A percentile compares a stretch with the other conserved stretches of the same genome.
These are phyloP conservation scores for Andrena bicolor DNA, from an alignment of 2,888 invertebrate species.

Conservation along the genomic window DNA sequence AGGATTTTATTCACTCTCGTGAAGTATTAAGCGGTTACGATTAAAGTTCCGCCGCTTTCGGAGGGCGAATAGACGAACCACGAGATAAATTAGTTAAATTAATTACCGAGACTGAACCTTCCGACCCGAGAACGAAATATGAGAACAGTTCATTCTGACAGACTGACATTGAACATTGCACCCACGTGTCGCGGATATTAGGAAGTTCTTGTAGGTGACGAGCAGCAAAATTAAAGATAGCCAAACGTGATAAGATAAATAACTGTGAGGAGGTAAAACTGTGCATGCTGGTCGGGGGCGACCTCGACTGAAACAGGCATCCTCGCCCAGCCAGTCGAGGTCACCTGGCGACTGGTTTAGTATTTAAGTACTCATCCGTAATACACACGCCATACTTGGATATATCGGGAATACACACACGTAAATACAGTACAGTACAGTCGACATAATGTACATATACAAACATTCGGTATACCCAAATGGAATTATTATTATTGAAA, in stretches of 20 bases:
- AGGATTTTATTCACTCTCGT: neutral
- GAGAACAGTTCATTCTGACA: slow-evolving; percentile 36
- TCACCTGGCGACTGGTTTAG: slow-evolving; percentile 29
- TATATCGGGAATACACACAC: slow-evolving; percentile 84
- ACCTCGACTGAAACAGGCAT: slow-evolving; percentile 17
- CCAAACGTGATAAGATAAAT: slow-evolving; percentile 19
- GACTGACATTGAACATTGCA: slow-evolving; percentile 39
- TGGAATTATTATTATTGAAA: slow-evolving; percentile 63
- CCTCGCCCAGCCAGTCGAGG: slow-evolving; percentile 16
- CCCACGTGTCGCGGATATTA: slow-evolving; percentile 21
- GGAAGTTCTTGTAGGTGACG: neutral
- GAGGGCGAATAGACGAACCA: neutral
- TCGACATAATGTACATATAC: slow-evolving; percentile 84
- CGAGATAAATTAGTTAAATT: neutral
- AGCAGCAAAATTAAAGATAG: slow-evolving; percentile 25
- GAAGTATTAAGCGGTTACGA: slow-evolving; percentile 14
- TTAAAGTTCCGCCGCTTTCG: slow-evolving; percentile 3
- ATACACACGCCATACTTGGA: slow-evolving; percentile 75
- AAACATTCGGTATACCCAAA: slow-evolving; percentile 79
- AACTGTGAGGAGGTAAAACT: slow-evolving; percentile 47
- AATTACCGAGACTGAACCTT: neutral
- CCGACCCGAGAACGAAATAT: neutral
- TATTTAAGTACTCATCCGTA: slow-evolving; percentile 61
- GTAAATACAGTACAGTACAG: slow-evolving; percentile 81
- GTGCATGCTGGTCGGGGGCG: slow-evolving; percentile 19